A percentile compares a stretch with the other conserved stretches of the same genome.
These are phyloP conservation scores for Scotopteryx bipunctaria DNA, from an alignment of 2,888 invertebrate genomes.

Conservation along the genomic window DNA sequence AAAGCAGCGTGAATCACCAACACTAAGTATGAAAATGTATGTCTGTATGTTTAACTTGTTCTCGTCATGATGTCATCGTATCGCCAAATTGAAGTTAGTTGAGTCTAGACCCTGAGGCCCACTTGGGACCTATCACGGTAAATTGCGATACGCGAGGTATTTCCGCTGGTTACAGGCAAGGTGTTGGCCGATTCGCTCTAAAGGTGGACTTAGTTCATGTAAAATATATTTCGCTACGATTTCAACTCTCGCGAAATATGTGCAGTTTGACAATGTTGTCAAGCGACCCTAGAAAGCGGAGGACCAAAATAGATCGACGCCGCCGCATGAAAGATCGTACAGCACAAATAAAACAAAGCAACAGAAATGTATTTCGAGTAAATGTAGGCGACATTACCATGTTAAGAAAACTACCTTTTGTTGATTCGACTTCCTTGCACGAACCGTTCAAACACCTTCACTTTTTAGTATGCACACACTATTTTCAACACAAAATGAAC, in stretches of 20 bases:
- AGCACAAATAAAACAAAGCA: constrained; percentile 50
- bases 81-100: constrained; percentile 13
- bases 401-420: constrained; percentile 71
- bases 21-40: not conserved
- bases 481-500: constrained; percentile 49
- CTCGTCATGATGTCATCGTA: constrained; percentile 55
- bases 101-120: constrained; percentile 13
- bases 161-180: not conserved
- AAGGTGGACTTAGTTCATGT: not conserved
- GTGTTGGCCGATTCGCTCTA: constrained; percentile 5
- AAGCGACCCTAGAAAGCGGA: constrained; percentile 23
- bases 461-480: constrained; percentile 45
- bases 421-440: constrained; percentile 64
- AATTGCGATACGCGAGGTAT: constrained; percentile 3
- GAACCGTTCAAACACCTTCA: constrained; percentile 37
- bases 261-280: constrained; percentile 20
- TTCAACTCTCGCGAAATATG: constrained; percentile 1
- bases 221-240: constrained; percentile 5
- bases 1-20: constrained; percentile 18
- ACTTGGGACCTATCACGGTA: constrained; percentile 10
- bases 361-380: constrained; percentile 54
- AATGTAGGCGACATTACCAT: constrained; percentile 65
- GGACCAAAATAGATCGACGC: constrained; percentile 28
- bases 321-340: constrained; percentile 14
- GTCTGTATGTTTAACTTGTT: constrained; percentile 26